Base-by-base conservation (phyloP, 2,888 invertebrate genomes). In the Apamea epomidion region DNA sequence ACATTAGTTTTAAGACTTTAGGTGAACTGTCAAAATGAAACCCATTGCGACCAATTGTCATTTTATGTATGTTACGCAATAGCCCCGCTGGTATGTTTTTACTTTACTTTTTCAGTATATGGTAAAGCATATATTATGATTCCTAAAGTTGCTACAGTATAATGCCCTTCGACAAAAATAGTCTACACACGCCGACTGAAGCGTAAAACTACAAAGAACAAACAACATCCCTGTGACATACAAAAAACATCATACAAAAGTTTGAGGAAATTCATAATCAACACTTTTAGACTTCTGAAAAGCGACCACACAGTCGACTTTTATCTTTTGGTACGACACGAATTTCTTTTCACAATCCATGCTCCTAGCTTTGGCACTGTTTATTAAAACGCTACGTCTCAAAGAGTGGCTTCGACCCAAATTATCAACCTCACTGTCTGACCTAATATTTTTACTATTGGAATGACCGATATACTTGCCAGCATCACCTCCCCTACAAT, bases 341-440 rank as follows among this genome's bases (percentile, higher is more conserved):
- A 90, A 91, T 87, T 94, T 95, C 90, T 95, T 94, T 86, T 95
- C 96, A 72, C 90, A 83, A 74, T 97, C 97, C 74, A 96, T 87
- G 90, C 95, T 97, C 90, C 95, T 95, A 2, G 96, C 94, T 89
- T 96, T 96, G 14, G 96, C 94, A 85, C 95, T 96, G 88, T 96
- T 97, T 89, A 97, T 95, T 77, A 97, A 94, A 67, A 97, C 97
- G 84, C 96, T 97, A 29, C 97, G 97, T 74, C 97, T 94, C 58
- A 97, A 92, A 21, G 97, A 97, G 82, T 96, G 92, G 71, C 90
- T 92, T 67, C 94, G 92, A 85, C 89, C 91, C 76, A 89, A 78
- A 84, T 83, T 82, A 81, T 95, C 96, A 69, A 93, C 87, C 88
- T 94, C 95, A 82, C 92, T 90, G 85, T 94, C 95, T 82, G 93